phyloP scores from a whole-genome alignment of 2,888 invertebrate genomes.

The Leptinotarsa juncta region DNA sequence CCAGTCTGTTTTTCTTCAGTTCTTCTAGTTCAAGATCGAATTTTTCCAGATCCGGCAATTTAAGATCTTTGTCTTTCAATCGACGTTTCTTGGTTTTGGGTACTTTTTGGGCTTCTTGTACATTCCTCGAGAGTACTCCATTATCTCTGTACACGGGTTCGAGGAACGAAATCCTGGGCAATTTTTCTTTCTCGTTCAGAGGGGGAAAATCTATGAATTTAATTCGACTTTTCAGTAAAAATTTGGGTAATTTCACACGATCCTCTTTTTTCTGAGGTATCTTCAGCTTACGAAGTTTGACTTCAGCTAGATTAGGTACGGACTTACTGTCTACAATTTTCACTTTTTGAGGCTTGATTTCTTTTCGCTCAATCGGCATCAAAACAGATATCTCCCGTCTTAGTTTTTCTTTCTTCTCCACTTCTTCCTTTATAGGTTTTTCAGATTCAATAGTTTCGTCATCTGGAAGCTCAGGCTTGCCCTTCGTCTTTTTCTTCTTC shows the following conservation, averaged over 20 bases:
- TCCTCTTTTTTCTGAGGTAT: constrained; percentile 56
- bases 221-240: constrained; percentile 80
- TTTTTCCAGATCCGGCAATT: constrained; percentile 65
- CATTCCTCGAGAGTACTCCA: constrained; percentile 67
- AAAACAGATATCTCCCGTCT: constrained; percentile 56
- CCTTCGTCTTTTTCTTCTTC: constrained; percentile 45
- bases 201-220: constrained; percentile 67
- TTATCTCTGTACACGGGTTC: constrained; percentile 60
- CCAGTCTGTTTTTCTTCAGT: constrained; percentile 61
- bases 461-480: constrained; percentile 42
- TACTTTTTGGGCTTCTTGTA: constrained; percentile 65
- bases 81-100: constrained; percentile 61
- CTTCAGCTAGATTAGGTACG: constrained; percentile 69
- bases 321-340: constrained; percentile 70
- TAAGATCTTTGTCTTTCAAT: constrained; percentile 62
- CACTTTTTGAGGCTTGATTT: constrained; percentile 72
- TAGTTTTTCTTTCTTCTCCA: constrained; percentile 59
- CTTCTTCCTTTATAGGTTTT: constrained; percentile 61
- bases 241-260: constrained; percentile 70
- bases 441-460: constrained; percentile 55
- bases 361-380: constrained; percentile 66
- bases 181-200: constrained; percentile 56
- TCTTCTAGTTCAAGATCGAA: constrained; percentile 65
- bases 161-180: constrained; percentile 60
- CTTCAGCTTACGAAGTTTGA: constrained; percentile 72